Base-by-base conservation (phyloP, 2,797 vertebrate species). In the Eutrigla gurnardus region DNA sequence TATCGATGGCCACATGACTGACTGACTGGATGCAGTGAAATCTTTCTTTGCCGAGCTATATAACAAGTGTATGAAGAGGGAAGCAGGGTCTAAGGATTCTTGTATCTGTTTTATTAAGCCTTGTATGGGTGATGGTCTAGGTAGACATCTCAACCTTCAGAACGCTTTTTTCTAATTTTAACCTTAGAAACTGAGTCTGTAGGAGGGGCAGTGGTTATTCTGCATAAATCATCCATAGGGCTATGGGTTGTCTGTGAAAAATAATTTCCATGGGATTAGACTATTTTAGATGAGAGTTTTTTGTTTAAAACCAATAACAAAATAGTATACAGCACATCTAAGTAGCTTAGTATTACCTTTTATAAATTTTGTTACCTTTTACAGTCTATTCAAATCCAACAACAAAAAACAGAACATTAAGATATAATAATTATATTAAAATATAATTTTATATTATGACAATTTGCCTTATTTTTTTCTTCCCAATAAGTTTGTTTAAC, bases 1-100 rank as follows among this genome's bases (percentile, higher is more conserved):
- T 82, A 86, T 79, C 83, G 85, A 87, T 61, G 73, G 32, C n/a
- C 40, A 49, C 65, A 73, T 58, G 74, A 80, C 46, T 60, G 75
- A 78, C 75, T 80, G 80, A 78, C 57, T 47, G 47, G 54, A 73
- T 55, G 45, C 42, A 58, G 57, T 39, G 17, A 35, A 66, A 49
- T 45, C 5, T 37, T 58, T 6, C 68, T 73, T 73, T 62, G 40
- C 52, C 36, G 32, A 70, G 80, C 66, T 50, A 36, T 25, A 70
- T 70, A 9, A 85, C 75, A 80, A 18, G 70, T 73, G 42, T 11
- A 81, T 70, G 13, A 75, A 63, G 50, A 50, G 3, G 46, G 70
- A 60, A 78, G 12, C 49, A 11, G 18, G 25, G 65, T 70, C 32
- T 3, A 32, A 75, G 64, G 65, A 33, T 36, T 60, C 32, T 11